Percentiles rank a stretch among this genome's conserved stretches.
These are phyloP conservation scores for Bos taurus DNA, from an alignment of 2,113 vertebrate genomes.

Conservation along the genomic window ARS-UCD2.0 NC_037342.1:65877501-65878000, in stretches of 20 bases:
- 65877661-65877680: not conserved
- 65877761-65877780: not conserved
- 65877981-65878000: no score
- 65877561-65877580: no score
- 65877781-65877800: not conserved
- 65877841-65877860: not conserved
- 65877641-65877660: not conserved
- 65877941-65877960: no score
- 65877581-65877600: not conserved
- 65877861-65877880: not conserved
- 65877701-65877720: not conserved
- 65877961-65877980: no score
- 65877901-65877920: not conserved
- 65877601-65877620: not conserved
- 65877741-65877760: not conserved
- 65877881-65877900: not conserved
- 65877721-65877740: not conserved
- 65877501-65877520: not conserved
- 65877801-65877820: not conserved
- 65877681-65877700: not conserved
- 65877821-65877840: not conserved
- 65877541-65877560: not conserved
- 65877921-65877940: not conserved
- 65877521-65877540: not conserved
- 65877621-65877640: not conserved